Conservation (phyloP, 2,113 vertebrate species). For the Entelurus aequoreus region DNA sequence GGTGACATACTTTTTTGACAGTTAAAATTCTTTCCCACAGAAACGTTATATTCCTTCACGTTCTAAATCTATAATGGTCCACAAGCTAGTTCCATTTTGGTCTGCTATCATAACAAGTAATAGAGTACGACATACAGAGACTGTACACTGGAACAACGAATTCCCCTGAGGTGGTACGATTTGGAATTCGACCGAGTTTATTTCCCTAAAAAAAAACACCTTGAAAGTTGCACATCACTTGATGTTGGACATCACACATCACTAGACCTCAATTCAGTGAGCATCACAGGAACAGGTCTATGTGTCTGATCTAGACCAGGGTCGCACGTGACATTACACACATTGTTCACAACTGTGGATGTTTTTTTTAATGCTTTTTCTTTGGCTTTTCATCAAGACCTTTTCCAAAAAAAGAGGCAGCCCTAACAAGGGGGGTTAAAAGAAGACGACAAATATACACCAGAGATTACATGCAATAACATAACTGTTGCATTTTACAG, state of each 20-base stretch:
- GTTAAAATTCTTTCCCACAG: slow-evolving; percentile 68
- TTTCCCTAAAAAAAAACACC: not conserved
- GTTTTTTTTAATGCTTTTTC: too few relatives aligned
- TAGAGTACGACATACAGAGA: slow-evolving; percentile 14
- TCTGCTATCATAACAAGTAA: slow-evolving; percentile 56
- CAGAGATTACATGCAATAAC: too few relatives aligned
- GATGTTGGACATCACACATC: not conserved
- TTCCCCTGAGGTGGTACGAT: not conserved
- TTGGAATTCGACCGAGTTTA: not conserved
- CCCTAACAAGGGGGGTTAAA: too few relatives aligned
- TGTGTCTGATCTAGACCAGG: too few relatives aligned
- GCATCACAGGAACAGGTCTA: too few relatives aligned
- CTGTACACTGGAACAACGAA: not conserved
- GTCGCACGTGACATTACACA: too few relatives aligned
- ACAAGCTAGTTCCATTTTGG: slow-evolving; percentile 48
- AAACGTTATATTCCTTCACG: slow-evolving; percentile 59
- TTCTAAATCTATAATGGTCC: slow-evolving; percentile 59
- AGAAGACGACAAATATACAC: too few relatives aligned
- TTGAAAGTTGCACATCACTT: not conserved
- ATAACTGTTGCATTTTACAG: too few relatives aligned
- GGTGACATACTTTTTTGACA: slow-evolving; percentile 64
- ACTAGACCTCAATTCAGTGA: too few relatives aligned
- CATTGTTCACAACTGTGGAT: too few relatives aligned
- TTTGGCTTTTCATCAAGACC: too few relatives aligned
- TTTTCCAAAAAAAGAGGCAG: too few relatives aligned